Base-by-base conservation (phyloP, 1,140 invertebrate species). In the Lordiphosa collinella region DNA sequence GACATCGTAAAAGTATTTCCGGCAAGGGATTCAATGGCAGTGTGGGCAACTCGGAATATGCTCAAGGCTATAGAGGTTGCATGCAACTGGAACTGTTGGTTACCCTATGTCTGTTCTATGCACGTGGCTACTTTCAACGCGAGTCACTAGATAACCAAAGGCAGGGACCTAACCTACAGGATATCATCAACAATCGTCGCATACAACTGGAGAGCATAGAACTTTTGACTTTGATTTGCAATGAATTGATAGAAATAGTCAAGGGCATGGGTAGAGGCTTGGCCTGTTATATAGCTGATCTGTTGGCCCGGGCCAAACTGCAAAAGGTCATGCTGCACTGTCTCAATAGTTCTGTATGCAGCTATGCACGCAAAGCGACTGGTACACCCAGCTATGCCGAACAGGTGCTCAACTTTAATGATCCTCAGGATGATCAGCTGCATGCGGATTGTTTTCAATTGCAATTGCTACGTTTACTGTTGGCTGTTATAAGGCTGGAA, bases 251-350 rank as follows among this genome's bases (percentile, higher is more conserved):
- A 29, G 91, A 92, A n/a, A 93, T 97, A 18, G 94, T 96, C n/a
- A 92, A 93, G 51, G 95, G 95, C 67, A 96, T 94, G 86, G 94
- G 93, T 0, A 93, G 93, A 72, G 95, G 94, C 0, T 94, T 97
- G 79, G 93, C 94, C 14, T 94, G 92, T 55, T 97, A 96, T 87
- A 93, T 98, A 29, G 93, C 93, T 46, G 95, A 97, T 89, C 89
- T 97, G 54, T 89, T 98, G 60, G 91, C 92, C 1, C 93, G 95
- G 56, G 96, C 95, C 80, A 97, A 97, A 90, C 91, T 97, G 16
- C 96, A 97, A 89, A 96, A 97, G 88, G 94, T 95, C n/a, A 90
- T 96, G 18, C 90, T 98, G 31, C 95, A 96, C 87, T 96, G 95
- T 88, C 90, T 97, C 16, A 91, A 96, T 9, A 94, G 95, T 5